These are phyloP conservation scores for Glossophaga mutica DNA, from an alignment of 2,797 vertebrate genomes.

Conservation along the genomic window DNA sequence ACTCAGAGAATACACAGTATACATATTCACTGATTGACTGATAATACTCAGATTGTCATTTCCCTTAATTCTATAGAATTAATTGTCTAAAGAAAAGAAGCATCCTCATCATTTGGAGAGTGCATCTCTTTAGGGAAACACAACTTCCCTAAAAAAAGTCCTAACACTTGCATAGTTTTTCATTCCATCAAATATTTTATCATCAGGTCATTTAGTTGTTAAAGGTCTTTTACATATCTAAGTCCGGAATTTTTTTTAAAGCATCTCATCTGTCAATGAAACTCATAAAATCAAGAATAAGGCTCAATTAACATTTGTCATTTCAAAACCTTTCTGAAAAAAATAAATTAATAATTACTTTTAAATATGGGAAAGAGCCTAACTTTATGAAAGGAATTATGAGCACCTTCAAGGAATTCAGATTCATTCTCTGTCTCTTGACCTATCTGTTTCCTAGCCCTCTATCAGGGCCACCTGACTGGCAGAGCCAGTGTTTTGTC, in stretches of 20 bases:
- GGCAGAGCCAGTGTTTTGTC: neutral
- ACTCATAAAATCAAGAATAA: neutral
- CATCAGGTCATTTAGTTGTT: neutral
- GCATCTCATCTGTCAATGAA: constrained; percentile 28
- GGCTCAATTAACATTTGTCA: constrained; percentile 15
- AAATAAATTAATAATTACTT: constrained; percentile 30
- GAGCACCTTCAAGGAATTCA: neutral
- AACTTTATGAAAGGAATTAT: neutral
- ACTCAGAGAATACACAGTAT: neutral
- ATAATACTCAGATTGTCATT: neutral
- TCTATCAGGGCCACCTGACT: neutral
- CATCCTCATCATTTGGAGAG: neutral
- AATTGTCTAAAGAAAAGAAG: neutral
- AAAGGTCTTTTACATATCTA: neutral
- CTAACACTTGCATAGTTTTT: neutral
- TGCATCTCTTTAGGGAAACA: neutral
- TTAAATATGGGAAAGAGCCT: constrained; percentile 54
- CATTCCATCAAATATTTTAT: neutral
- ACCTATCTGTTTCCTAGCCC: neutral
- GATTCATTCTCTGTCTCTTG: neutral
- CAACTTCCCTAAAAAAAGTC: neutral
- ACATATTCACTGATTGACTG: neutral
- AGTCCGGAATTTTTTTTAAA: neutral
- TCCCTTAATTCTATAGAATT: neutral
- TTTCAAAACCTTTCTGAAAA: constrained; percentile 20